Base-by-base conservation (phyloP, 2,797 vertebrate genomes). In the Alcedo atthis region DNA sequence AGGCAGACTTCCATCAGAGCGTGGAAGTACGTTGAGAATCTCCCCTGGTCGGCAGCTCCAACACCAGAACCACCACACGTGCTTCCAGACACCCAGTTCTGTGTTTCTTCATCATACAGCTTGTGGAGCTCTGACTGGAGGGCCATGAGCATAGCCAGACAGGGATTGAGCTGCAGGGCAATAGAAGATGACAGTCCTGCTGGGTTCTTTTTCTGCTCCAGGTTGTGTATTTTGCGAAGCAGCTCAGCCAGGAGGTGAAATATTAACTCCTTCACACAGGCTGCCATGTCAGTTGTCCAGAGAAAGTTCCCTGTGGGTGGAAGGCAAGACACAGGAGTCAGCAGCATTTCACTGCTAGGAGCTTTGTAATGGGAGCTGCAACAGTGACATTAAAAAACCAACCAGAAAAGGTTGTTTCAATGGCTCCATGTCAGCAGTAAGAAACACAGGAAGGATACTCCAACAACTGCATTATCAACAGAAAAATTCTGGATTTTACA, bases 1-100 rank as follows among this genome's bases (percentile, higher is more conserved):
- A 99, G 98, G 96, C 99, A 99, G 76, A 98, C 98, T 95, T 99
- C 99, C 99, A 99, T 99, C 85, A 99, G 97, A 3, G 99, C 99
- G 0, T 99, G 99, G 64, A 99, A 99, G 58, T 99, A 99, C 0
- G 99, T 99, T 24, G 99, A 99, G 96, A 99, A 99, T 3, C 99
- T 98, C 66, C 98, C 99, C 90, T 99, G 99, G 91, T 99, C 99
- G 1, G 98, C 96, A 0, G 93, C 96, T 2, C 96, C 98, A 2
- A 98, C 92, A 4, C 98, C 98, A 4, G 98, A 97, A 5, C 98
- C 98, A 2, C 98, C 97, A 0, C 98, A 98, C 0, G 98, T 64
- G 1, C 97, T 98, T 25, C 98, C 98, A 1, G 98, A 94, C 12
- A 96, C 97, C 99, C 99, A 99, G 94, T 98, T 98, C 94, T 99